Evolutionary conservation across 53 echinoderm and acorn worm genomes (phyloP).

Genomic region (Henricia sp.): DNA sequence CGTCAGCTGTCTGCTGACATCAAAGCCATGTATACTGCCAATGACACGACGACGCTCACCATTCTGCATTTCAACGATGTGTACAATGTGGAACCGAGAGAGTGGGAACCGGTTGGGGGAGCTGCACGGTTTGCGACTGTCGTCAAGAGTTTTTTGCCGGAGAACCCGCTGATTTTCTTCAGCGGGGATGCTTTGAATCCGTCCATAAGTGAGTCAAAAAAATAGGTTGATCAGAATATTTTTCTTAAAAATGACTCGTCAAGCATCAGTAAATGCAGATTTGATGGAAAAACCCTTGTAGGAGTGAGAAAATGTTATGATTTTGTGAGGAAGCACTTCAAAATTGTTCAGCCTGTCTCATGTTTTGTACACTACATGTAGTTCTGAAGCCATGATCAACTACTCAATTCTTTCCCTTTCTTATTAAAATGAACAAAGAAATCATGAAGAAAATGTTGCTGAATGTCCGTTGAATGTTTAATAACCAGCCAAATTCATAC

Average conservation of each 20-base stretch:
- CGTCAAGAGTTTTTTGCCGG: slow-evolving; percentile 54
- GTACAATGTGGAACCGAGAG: slow-evolving; percentile 80
- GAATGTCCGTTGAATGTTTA: too few relatives aligned
- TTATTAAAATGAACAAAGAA: neutral
- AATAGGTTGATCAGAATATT: neutral
- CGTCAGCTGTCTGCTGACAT: slow-evolving; percentile 68
- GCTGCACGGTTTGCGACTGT: slow-evolving; percentile 85
- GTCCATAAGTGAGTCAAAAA: slow-evolving; percentile 74
- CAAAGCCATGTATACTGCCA: slow-evolving; percentile 64
- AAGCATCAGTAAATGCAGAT: too few relatives aligned
- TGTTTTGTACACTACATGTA: too few relatives aligned
- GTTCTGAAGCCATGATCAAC: too few relatives aligned
- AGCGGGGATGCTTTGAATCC: slow-evolving; percentile 93
- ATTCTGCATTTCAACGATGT: slow-evolving; percentile 91
- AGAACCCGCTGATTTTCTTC: slow-evolving; percentile 79
- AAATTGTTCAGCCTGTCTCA: too few relatives aligned
- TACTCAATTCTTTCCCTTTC: too few relatives aligned
- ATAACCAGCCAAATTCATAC: too few relatives aligned
- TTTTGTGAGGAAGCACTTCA: too few relatives aligned
- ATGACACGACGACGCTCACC: slow-evolving; percentile 20
- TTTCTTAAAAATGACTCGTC: too few relatives aligned
- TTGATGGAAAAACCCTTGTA: too few relatives aligned
- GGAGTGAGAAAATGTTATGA: too few relatives aligned
- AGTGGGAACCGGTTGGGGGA: slow-evolving; percentile 72
- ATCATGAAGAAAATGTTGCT: neutral